These are phyloP conservation scores for Smutsia temminckii DNA, from an alignment of 2,797 vertebrate genomes.

Conservation along the genomic window DNA sequence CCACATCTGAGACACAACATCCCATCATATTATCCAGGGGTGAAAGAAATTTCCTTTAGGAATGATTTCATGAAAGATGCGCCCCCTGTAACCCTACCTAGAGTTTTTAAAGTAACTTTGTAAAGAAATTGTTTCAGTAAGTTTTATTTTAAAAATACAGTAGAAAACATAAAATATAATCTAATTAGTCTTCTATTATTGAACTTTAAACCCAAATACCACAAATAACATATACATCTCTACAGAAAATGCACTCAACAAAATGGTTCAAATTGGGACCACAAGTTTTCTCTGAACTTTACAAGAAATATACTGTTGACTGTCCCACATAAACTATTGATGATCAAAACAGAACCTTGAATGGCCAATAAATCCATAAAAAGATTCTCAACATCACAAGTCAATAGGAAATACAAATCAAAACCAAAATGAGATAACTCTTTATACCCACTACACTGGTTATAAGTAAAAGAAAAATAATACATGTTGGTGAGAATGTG, in stretches of 20 bases:
- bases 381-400: not conserved
- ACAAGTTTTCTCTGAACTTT: not conserved
- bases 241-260: not conserved
- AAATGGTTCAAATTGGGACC: not conserved
- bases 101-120: slow-evolving; percentile 1
- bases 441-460: not conserved
- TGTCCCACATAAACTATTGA: not conserved
- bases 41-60: not conserved
- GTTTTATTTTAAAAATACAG: not conserved
- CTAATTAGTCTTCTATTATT: not conserved
- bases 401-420: not conserved
- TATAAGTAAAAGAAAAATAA: not conserved
- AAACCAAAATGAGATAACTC: not conserved
- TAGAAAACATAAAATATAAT: not conserved
- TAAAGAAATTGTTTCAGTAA: not conserved
- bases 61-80: not conserved
- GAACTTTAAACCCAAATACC: not conserved
- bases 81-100: not conserved
- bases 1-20: not conserved
- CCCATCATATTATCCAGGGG: not conserved
- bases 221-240: not conserved
- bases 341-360: not conserved
- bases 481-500: not conserved
- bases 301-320: not conserved
- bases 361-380: not conserved